These are phyloP conservation scores for Tragulus kanchil DNA, from an alignment of 2,113 vertebrate species.

Conservation along the genomic window DNA sequence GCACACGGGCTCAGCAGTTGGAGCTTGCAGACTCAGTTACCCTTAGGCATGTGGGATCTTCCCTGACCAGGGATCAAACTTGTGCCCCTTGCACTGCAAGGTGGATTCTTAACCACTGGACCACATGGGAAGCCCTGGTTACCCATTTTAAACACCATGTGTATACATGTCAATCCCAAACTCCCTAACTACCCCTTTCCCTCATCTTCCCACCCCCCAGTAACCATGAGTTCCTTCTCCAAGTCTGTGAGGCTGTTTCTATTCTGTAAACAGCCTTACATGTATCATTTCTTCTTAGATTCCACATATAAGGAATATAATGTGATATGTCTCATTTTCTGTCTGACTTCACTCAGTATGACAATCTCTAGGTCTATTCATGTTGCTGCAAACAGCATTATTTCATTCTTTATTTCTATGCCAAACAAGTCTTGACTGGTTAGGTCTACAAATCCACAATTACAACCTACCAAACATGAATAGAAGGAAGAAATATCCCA, in stretches of 20 bases:
- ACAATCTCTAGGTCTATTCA: background rate
- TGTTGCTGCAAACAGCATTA: background rate
- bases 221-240: background rate
- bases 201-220: background rate
- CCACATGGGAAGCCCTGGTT: background rate
- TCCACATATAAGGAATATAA: background rate
- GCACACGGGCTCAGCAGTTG: too few species aligned
- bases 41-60: too few species aligned
- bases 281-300: background rate
- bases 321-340: background rate
- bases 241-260: background rate
- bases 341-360: background rate
- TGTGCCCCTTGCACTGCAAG: too few species aligned
- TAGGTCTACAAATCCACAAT: constrained; percentile 5
- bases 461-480: background rate
- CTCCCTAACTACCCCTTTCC: background rate
- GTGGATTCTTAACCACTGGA: too few species aligned
- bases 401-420: background rate
- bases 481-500: constrained; percentile 26
- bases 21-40: too few species aligned
- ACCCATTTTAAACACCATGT: background rate
- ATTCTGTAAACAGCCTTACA: background rate
- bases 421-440: background rate
- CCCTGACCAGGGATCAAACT: too few species aligned
- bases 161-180: background rate